Percentiles rank a stretch among this genome's conserved stretches.
Evolutionary conservation across 2,113 vertebrate species (phyloP).

Genomic region (Nerophis lumbriciformis): DNA sequence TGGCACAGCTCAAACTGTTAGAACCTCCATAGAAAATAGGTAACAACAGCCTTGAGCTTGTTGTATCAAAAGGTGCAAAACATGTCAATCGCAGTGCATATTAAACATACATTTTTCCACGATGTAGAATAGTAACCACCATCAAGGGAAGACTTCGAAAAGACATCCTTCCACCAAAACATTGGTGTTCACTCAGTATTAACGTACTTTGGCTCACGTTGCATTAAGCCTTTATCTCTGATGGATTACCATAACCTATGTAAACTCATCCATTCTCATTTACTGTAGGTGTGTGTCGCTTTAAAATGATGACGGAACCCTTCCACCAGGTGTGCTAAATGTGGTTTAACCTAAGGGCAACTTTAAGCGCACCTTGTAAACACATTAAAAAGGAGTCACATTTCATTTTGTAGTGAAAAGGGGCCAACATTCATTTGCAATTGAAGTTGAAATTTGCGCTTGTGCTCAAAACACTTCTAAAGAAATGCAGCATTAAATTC

Average conservation of each 20-base stretch:
- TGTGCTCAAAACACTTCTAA: constrained; percentile 23
- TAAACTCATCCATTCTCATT: constrained; percentile 15
- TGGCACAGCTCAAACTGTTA: constrained; percentile 33
- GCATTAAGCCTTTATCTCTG: neutral
- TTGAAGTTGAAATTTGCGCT: constrained; percentile 19
- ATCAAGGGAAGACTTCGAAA: constrained; percentile 53
- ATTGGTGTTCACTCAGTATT: constrained; percentile 40
- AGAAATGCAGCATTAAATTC: constrained; percentile 29
- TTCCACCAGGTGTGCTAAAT: constrained; percentile 6
- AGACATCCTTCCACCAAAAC: constrained; percentile 43
- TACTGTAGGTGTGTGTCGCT: neutral
- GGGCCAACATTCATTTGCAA: constrained; percentile 16
- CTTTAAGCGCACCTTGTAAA: constrained; percentile 37
- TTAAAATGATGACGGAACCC: neutral
- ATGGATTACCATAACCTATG: constrained; percentile 11
- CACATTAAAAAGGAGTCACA: constrained; percentile 6
- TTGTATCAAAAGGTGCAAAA: constrained; percentile 44
- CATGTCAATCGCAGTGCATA: constrained; percentile 38
- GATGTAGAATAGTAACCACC: neutral
- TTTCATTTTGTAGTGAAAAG: constrained; percentile 3
- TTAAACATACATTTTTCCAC: constrained; percentile 27
- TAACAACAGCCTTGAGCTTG: constrained; percentile 22
- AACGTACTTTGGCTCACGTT: constrained; percentile 24
- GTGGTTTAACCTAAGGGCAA: constrained; percentile 19
- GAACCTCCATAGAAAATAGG: constrained; percentile 24